Evolutionary conservation across 2,113 vertebrate species (phyloP).

Genomic region (Prietella phreatophila): DNA sequence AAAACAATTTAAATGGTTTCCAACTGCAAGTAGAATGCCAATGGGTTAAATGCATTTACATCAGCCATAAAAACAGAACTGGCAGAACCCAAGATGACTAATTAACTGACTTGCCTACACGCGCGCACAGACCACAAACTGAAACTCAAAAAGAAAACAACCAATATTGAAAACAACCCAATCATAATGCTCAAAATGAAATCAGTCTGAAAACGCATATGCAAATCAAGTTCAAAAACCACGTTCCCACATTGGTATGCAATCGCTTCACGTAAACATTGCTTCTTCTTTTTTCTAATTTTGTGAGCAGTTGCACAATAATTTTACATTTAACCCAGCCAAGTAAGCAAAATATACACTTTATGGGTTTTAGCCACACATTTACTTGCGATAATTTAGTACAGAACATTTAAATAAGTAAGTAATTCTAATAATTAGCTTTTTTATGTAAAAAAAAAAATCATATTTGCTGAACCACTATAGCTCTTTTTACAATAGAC

Average conservation of each 20-base stretch:
- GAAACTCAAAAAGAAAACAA: neutral
- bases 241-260: neutral
- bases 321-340: neutral
- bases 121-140: neutral
- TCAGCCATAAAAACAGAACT: neutral
- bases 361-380: neutral
- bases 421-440: too few relatives aligned
- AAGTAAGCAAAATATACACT: neutral
- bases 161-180: neutral
- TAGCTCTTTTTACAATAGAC: too few relatives aligned
- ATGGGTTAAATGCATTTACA: neutral
- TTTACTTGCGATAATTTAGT: neutral
- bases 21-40: neutral
- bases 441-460: too few relatives aligned
- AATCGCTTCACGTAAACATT: neutral
- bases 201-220: neutral
- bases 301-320: neutral
- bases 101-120: neutral
- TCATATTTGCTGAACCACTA: too few relatives aligned
- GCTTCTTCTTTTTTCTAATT: neutral
- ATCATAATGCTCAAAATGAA: neutral
- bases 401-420: too few relatives aligned
- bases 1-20: neutral
- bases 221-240: neutral
- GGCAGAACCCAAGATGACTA: neutral